These are phyloP conservation scores for Epizoanthus fatuus DNA, from an alignment of 92 coral and sea anemone genomes.

Conservation along the genomic window DNA sequence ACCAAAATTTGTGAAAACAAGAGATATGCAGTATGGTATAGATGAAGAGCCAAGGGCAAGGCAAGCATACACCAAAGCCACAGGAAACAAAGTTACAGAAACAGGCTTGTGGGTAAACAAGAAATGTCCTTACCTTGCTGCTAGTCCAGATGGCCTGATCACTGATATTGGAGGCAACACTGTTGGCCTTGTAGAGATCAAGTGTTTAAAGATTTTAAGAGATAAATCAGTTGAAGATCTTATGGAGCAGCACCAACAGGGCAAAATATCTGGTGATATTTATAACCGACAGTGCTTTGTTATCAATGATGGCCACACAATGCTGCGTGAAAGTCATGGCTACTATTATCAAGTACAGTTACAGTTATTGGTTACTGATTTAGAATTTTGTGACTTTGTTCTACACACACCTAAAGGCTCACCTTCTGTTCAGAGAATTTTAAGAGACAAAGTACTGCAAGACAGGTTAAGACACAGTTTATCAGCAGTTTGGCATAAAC, in stretches of 20 bases:
- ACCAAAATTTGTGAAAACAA: conserved; percentile 24
- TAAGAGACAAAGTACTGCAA: conserved; percentile 47
- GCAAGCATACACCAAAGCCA: conserved; percentile 28
- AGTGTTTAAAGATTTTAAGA: conserved; percentile 55
- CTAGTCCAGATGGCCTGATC: conserved; percentile 59
- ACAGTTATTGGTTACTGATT: conserved; percentile 58
- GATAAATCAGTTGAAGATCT: conserved; percentile 51
- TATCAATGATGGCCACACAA: conserved; percentile 11
- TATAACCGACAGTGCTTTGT: conserved; percentile 55
- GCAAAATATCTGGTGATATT: conserved; percentile 33
- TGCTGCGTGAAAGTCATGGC: conserved; percentile 43
- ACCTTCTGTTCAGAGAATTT: conserved; percentile 54
- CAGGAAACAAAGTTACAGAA: conserved; percentile 38
- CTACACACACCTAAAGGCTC: conserved; percentile 59
- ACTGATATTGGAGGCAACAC: background rate
- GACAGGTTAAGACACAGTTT: conserved; percentile 33
- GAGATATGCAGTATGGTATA: conserved; percentile 12
- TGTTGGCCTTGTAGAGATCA: conserved; percentile 39
- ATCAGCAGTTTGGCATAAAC: conserved; percentile 62
- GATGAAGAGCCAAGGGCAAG: conserved; percentile 48
- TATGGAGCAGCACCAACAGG: conserved; percentile 32
- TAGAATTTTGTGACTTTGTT: conserved; percentile 62
- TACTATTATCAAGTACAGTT: conserved; percentile 63
- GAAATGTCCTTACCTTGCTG: conserved; percentile 60
- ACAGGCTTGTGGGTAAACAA: conserved; percentile 56